Evolutionary conservation across 23 tunicate genomes (phyloP), one percentile per base, ranked within the genome.

Genomic region (Trididemnum clinides): DNA sequence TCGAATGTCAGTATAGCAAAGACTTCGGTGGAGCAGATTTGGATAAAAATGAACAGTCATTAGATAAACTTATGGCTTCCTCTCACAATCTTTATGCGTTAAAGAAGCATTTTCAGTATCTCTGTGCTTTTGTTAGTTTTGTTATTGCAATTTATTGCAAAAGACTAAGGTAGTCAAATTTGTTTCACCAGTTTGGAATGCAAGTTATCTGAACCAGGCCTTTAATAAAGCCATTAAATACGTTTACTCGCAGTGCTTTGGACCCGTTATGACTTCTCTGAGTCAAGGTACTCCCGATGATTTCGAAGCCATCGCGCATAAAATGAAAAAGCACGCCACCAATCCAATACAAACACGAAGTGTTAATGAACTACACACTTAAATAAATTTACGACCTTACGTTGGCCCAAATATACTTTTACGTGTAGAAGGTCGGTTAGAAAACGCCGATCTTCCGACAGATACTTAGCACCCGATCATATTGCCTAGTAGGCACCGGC

Each of bases 391-490:
- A 15, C 28, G 80, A 38, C 80, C 57, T 23, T 73, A 57, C 57
- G 57, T 73, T 2, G 80, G 22, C 26, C 2, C 28, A 2, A 28
- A 37, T 2, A 25, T 22, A 2, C 3, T n/a, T n/a, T 28, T 73
- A 18, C 80, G 57, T 5, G 6, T 38, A 10, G 80, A 73, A 23
- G 80, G 80, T 28, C 80, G 33, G 28, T 38, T 73, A 15, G 22
- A 26, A 19, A 73, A 73, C 4, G 28, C 80, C 2, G 80, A 37
- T 2, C 28, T 73, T 6, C 31, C 80, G 6, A 2, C 7, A 26
- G 80, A 37, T 7, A 73, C 80, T 6, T 36, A 73, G 38, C 80
- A 73, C 25, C 80, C 80, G 2, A n/a, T n/a, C n/a, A 73, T 73
- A 7, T n/a, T n/a, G n/a, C n/a, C n/a, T n/a, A n/a, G n/a, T n/a